These are phyloP conservation scores for Anser cygnoides DNA, from an alignment of 2,113 vertebrate species.

Conservation along the genomic window DNA sequence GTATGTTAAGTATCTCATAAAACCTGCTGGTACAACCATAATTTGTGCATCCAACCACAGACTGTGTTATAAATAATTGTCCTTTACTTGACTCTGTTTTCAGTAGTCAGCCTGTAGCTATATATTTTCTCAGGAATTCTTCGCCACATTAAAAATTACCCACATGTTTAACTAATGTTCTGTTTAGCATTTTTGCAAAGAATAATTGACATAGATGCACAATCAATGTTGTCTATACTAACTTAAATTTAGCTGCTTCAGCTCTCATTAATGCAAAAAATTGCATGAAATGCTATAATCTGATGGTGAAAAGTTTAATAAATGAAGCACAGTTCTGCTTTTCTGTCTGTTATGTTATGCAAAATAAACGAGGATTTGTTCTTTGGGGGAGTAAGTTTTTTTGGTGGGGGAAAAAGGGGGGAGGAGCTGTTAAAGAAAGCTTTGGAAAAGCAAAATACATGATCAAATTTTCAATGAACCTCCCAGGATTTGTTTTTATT, in stretches of 20 bases:
- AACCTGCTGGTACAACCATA: slow-evolving; percentile 20
- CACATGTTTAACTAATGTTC: slow-evolving; percentile 53
- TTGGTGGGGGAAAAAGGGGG: neutral
- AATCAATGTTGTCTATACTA: slow-evolving; percentile 54
- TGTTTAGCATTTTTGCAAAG: slow-evolving; percentile 63
- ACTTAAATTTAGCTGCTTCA: slow-evolving; percentile 66
- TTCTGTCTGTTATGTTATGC: slow-evolving; percentile 54
- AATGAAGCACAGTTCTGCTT: slow-evolving; percentile 26
- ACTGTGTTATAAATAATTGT: slow-evolving; percentile 19
- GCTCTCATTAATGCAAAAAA: slow-evolving; percentile 71
- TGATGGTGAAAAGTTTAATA: slow-evolving; percentile 57
- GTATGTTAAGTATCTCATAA: slow-evolving; percentile 15
- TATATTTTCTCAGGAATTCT: slow-evolving; percentile 36
- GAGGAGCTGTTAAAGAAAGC: slow-evolving; percentile 27
- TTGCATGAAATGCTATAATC: slow-evolving; percentile 58
- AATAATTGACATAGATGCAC: slow-evolving; percentile 62
- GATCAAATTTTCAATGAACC: slow-evolving; percentile 56
- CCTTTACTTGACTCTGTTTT: neutral
- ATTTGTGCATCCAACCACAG: slow-evolving; percentile 16
- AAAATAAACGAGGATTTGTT: slow-evolving; percentile 50
- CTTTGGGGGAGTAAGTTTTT: neutral
- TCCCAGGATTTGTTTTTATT: slow-evolving; percentile 62
- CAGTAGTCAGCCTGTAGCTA: neutral
- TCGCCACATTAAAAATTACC: slow-evolving; percentile 49
- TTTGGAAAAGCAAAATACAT: slow-evolving; percentile 22